Conservation (phyloP, 64 coral and sea anemone genomes). For the Porites australiensis region DNA sequence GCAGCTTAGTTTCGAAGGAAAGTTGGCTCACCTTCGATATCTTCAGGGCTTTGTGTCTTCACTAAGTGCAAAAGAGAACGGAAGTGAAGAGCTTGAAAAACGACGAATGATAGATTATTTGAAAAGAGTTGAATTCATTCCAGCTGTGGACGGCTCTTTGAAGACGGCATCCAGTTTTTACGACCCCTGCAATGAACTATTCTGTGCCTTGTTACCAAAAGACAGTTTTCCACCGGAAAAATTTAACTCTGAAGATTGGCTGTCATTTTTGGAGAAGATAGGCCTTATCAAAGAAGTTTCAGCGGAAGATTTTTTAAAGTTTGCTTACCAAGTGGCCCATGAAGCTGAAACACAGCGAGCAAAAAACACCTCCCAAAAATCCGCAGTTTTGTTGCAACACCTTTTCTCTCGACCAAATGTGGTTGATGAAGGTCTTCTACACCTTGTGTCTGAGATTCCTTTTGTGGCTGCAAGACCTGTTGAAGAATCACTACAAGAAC, state of each 20-base stretch:
- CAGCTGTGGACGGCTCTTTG: not conserved
- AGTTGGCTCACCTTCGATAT: conserved; percentile 25
- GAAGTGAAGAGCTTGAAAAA: not conserved
- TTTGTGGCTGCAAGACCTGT: conserved; percentile 17
- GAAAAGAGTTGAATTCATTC: conserved; percentile 38
- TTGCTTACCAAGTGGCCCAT: conserved; percentile 50
- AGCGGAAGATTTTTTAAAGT: not conserved
- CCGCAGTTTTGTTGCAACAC: conserved; percentile 17
- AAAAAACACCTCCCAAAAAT: conserved; percentile 18
- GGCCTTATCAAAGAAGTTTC: conserved; percentile 36
- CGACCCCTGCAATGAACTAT: conserved; percentile 47
- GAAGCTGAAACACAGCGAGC: conserved; percentile 28
- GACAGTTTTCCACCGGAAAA: conserved; percentile 19
- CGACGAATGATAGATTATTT: not conserved
- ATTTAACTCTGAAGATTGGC: conserved; percentile 35
- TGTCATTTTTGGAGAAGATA: conserved; percentile 30
- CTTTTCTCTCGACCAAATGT: conserved; percentile 32
- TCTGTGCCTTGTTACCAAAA: conserved; percentile 15
- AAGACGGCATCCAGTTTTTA: conserved; percentile 46
- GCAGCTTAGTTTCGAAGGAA: conserved; percentile 14
- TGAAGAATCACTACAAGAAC: not conserved
- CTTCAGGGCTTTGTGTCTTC: not conserved
- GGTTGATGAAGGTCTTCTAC: not conserved
- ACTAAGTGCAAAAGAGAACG: not conserved
- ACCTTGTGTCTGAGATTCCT: not conserved